Conservation (phyloP, 2,888 invertebrate genomes). For the Pinctada fucata region DNA sequence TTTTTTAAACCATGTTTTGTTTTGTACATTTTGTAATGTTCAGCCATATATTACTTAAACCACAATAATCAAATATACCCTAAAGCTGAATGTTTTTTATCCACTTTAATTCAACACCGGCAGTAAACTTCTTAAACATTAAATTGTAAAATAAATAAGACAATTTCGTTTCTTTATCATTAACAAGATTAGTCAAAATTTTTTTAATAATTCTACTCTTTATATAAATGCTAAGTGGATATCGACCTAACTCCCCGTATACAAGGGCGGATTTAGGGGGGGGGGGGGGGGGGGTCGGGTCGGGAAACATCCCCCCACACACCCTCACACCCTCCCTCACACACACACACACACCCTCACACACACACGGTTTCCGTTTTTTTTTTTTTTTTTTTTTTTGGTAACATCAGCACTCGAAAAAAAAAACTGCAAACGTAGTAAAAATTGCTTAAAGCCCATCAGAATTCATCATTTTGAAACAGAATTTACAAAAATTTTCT, state of each 20-base stretch:
- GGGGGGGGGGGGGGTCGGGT: too few relatives aligned
- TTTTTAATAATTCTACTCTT: background rate
- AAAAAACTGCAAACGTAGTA: too few relatives aligned
- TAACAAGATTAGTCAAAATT: background rate
- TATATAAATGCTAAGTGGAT: background rate
- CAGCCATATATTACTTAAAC: background rate
- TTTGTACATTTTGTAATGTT: background rate
- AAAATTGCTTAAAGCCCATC: too few relatives aligned
- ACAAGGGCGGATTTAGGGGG: too few relatives aligned
- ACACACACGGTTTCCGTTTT: too few relatives aligned
- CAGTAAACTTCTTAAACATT: background rate
- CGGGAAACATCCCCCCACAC: too few relatives aligned
- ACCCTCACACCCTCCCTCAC: too few relatives aligned
- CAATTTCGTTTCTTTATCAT: background rate
- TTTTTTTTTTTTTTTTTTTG: too few relatives aligned
- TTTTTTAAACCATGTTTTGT: background rate
- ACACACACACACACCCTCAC: too few relatives aligned
- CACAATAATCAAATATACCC: background rate
- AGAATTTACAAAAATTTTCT: too few relatives aligned
- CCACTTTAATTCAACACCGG: background rate
- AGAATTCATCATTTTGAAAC: too few relatives aligned
- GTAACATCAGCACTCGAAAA: too few relatives aligned
- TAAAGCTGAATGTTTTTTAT: background rate
- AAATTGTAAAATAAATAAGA: background rate
- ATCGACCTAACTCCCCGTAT: background rate